A percentile compares a stretch with the other conserved stretches of the same genome.
Evolutionary conservation across 2,888 invertebrate species (phyloP).

Genomic region (Odontocerum albicorne): DNA sequence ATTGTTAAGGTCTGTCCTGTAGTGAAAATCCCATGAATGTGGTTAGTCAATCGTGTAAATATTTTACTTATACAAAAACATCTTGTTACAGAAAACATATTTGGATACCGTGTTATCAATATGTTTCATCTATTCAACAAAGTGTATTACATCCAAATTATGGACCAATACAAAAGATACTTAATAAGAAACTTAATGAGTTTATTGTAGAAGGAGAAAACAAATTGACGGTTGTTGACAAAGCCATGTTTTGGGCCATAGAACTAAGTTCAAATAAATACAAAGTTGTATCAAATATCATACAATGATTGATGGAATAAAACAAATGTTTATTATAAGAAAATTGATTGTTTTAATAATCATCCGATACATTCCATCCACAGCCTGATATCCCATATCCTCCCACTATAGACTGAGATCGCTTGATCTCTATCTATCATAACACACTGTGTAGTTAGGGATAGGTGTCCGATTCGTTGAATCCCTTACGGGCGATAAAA

Average conservation of each 20-base stretch:
- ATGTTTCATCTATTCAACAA: constrained; percentile 16
- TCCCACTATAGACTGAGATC: too few species aligned
- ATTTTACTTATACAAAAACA: constrained; percentile 22
- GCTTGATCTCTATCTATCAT: too few species aligned
- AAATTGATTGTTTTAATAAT: too few species aligned
- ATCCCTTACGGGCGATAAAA: too few species aligned
- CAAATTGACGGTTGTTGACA: constrained; percentile 36
- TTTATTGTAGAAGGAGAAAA: constrained; percentile 24
- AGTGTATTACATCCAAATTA: constrained; percentile 46
- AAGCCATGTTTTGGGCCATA: constrained; percentile 37
- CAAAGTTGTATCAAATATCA: constrained; percentile 35
- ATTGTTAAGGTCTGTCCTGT: constrained; percentile 18
- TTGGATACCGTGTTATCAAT: constrained; percentile 27
- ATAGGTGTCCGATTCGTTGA: too few species aligned
- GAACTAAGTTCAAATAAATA: constrained; percentile 36
- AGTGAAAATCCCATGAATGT: constrained; percentile 28
- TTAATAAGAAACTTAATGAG: constrained; percentile 30
- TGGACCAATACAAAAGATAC: constrained; percentile 48
- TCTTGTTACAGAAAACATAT: constrained; percentile 20
- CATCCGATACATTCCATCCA: too few species aligned
- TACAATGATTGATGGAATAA: constrained; percentile 34
- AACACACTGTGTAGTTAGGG: too few species aligned
- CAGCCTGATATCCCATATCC: too few species aligned
- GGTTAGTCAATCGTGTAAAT: constrained; percentile 36
- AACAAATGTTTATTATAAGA: constrained; percentile 34